phyloP scores from a whole-genome alignment of 2,797 vertebrate species.

The Trachops cirrhosus region DNA sequence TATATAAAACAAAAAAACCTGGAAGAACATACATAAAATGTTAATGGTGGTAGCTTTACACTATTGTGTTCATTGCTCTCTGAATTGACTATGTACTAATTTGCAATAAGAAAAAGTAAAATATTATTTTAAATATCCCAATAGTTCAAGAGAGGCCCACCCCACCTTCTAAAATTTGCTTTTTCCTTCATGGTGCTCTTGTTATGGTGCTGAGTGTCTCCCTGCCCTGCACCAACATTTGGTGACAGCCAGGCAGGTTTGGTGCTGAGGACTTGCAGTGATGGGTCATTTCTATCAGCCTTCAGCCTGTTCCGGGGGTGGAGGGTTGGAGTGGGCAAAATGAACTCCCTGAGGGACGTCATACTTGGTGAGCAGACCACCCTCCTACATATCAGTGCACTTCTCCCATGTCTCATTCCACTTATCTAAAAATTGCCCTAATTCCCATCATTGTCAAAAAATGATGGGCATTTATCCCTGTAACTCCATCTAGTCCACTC shows the following conservation, averaged over 20 bases:
- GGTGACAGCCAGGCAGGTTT: neutral
- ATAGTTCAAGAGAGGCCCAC: neutral
- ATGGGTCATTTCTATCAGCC: neutral
- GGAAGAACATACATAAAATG: neutral
- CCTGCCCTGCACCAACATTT: neutral
- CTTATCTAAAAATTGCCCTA: neutral
- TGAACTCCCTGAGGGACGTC: neutral
- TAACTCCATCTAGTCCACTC: neutral
- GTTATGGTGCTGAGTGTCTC: neutral
- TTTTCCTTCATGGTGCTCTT: neutral
- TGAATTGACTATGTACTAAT: neutral
- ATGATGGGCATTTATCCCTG: neutral
- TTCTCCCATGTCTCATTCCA: neutral
- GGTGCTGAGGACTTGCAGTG: neutral
- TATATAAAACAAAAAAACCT: neutral
- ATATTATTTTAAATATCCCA: neutral
- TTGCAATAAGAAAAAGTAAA: neutral
- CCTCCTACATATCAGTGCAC: neutral
- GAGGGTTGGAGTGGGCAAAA: neutral
- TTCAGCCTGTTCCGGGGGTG: neutral
- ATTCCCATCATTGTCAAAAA: neutral
- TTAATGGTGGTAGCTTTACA: neutral
- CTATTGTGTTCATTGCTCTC: neutral
- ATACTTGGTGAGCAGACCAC: neutral
- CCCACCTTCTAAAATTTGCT: neutral